Evolutionary conservation across 2,113 vertebrate genomes (phyloP), one percentile per base, ranked within the genome.

Genomic region (Rhabdomys dilectus): DNA sequence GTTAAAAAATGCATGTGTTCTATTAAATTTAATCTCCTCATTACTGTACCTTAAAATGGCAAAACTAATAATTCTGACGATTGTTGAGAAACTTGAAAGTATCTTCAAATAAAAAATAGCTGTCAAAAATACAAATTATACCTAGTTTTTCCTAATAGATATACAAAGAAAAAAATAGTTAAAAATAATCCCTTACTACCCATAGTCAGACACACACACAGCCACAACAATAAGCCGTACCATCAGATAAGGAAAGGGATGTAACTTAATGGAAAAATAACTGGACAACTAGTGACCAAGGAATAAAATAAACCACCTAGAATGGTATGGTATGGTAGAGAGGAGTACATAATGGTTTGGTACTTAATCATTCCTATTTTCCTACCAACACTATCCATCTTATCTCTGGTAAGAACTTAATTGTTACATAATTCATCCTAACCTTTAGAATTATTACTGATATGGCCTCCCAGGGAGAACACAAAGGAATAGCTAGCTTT

Each of bases 11-110:
- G 93, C 72, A 73, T 60, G 22, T 88, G 58, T 92, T 48, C 2
- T 60, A 9, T 77, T 29, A 22, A 70, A 8, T 39, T 95, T 94
- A 64, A 92, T 94, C 36, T 94, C 85, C 21, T 91, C 45, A 89
- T 66, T n/a, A 92, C 36, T 97, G 45, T 15, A 81, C 5, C 78
- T 94, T 77, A 53, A 88, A 87, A 16, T 64, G 48, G 13, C 64
- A 95, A 88, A 91, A 51, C 48, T 45, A 80, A 90, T 48, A 72
- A 2, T 21, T 17, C 9, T 93, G 13, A 87, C 10, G 36, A 91
- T 77, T 93, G 7, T 70, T 77, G 7, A 51, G 39, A 91, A 91
- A 93, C 66, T 86, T 84, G 90, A 89, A 89, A 13, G 19, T 68
- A 45, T 1, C 1, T 68, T 3, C 10, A 73, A 36, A 39, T 78